These are phyloP conservation scores for Bombus turneri DNA, from an alignment of 1,140 invertebrate species.

Conservation along the genomic window DNA sequence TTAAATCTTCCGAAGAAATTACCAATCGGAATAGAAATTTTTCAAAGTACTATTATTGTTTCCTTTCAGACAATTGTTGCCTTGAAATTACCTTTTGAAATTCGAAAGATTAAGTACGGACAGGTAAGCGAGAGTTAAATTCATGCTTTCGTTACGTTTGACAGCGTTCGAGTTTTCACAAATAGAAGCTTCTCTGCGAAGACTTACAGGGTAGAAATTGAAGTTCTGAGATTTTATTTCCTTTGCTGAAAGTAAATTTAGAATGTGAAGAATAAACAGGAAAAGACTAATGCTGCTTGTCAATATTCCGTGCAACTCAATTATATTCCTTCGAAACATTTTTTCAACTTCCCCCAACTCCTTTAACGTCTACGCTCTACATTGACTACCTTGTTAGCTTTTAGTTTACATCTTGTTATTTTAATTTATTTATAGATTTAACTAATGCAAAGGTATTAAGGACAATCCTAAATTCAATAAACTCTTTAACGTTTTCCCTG, in stretches of 20 bases:
- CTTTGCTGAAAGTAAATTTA: not conserved
- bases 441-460: not conserved
- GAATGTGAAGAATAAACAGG: not conserved
- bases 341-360: not conserved
- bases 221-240: not conserved
- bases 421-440: not conserved
- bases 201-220: not conserved
- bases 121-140: too few relatives aligned
- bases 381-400: not conserved
- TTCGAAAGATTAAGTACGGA: too few relatives aligned
- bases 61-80: not conserved
- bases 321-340: not conserved
- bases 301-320: not conserved
- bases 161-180: too few relatives aligned
- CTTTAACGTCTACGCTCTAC: not conserved
- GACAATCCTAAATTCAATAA: not conserved
- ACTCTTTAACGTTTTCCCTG: not conserved
- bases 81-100: not conserved
- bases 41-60: not conserved
- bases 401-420: slow-evolving; percentile 2
- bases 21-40: not conserved
- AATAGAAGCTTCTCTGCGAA: not conserved
- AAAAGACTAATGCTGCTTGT: not conserved
- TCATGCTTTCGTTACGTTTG: not conserved
- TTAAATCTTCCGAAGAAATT: too few relatives aligned